phyloP scores from a whole-genome alignment of 2,113 vertebrate genomes.

The Chitala chitala region DNA sequence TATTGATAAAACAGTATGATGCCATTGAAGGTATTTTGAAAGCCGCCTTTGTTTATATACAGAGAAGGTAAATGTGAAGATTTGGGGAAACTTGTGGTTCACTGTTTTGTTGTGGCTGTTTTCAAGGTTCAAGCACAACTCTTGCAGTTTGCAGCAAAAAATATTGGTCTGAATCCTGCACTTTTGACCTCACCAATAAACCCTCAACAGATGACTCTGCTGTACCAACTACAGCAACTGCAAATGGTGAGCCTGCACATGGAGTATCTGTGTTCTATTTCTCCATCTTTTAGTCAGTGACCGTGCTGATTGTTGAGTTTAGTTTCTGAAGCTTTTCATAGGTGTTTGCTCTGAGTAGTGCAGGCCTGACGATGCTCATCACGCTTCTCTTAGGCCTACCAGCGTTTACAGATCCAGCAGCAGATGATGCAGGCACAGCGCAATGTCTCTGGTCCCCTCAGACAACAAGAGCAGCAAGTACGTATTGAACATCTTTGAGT shows the following conservation, averaged over 20 bases:
- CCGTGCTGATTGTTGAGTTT: too few relatives aligned
- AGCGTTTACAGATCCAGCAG: constrained; percentile 99
- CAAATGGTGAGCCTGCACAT: constrained; percentile 99
- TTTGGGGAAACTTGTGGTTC: neutral
- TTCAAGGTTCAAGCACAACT: constrained; percentile 99
- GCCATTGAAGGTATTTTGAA: too few relatives aligned
- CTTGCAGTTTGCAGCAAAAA: constrained; percentile 99
- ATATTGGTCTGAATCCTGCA: constrained; percentile 99
- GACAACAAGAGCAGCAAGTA: constrained; percentile 99
- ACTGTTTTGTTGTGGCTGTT: constrained; percentile 12
- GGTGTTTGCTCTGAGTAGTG: neutral
- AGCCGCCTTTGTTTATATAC: too few relatives aligned
- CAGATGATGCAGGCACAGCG: constrained; percentile 99
- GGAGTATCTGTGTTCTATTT: too few relatives aligned
- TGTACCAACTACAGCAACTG: constrained; percentile 99
- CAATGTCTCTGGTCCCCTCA: constrained; percentile 95
- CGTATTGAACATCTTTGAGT: too few relatives aligned
- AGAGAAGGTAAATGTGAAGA: too few relatives aligned
- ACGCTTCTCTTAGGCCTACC: constrained; percentile 74
- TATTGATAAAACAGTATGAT: too few relatives aligned
- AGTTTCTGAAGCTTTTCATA: neutral
- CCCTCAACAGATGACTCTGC: constrained; percentile 99
- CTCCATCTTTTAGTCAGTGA: neutral
- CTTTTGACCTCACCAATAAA: constrained; percentile 99
- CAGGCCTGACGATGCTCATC: neutral